Conservation (phyloP, 1,140 invertebrate genomes). For the Tetragnatha versicolor region DNA sequence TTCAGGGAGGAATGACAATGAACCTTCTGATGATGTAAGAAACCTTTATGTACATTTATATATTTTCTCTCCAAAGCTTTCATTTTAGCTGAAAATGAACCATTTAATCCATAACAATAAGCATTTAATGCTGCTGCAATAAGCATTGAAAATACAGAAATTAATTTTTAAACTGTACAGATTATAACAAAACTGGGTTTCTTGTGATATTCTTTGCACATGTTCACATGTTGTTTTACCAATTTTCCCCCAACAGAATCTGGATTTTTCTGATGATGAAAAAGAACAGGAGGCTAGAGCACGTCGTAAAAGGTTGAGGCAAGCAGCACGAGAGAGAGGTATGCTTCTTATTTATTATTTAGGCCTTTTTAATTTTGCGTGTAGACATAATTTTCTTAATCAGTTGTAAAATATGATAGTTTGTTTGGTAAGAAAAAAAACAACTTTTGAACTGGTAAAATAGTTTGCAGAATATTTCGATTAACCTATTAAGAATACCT, state of each 20-base stretch:
- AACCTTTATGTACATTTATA: neutral
- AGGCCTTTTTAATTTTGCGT: too few relatives aligned
- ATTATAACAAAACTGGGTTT: neutral
- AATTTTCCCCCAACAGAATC: slow-evolving; percentile 60
- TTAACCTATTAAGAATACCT: too few relatives aligned
- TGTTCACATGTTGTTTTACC: neutral
- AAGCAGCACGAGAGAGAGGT: too few relatives aligned
- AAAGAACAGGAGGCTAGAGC: slow-evolving; percentile 71
- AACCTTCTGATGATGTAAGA: slow-evolving; percentile 72
- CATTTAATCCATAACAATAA: neutral
- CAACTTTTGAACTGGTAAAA: too few relatives aligned
- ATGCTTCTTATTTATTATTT: too few relatives aligned
- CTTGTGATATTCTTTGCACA: neutral
- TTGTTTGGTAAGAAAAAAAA: too few relatives aligned
- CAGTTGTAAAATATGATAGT: too few relatives aligned
- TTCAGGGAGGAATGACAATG: slow-evolving; percentile 82
- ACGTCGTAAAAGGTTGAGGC: too few relatives aligned
- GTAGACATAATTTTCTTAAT: too few relatives aligned
- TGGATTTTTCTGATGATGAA: slow-evolving; percentile 91
- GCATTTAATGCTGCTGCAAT: neutral
- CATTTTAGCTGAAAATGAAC: neutral
- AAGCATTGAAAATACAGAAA: neutral
- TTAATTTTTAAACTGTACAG: neutral
- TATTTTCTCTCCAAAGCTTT: neutral
- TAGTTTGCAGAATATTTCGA: too few relatives aligned